These are phyloP conservation scores for Pan troglodytes DNA, from an alignment of 2,113 vertebrate species.

Conservation along the genomic window NHGRI_mPanTro3-v2.1_pri NC_072403.2:84660501-84661000, in stretches of 20 bases:
- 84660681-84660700: too few relatives aligned
- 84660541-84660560: neutral
- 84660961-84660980: constrained; percentile 29
- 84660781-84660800: constrained; percentile 24
- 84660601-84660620: neutral
- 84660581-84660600: neutral
- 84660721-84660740: neutral
- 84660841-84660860: constrained; percentile 56
- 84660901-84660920: constrained; percentile 16
- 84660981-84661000: constrained; percentile 58
- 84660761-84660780: constrained; percentile 1
- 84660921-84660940: constrained; percentile 43
- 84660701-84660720: too few relatives aligned
- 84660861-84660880: constrained; percentile 56
- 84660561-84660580: neutral
- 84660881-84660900: constrained; percentile 45
- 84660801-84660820: constrained; percentile 10
- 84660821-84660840: constrained; percentile 11
- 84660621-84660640: neutral
- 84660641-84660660: neutral
- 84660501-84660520: neutral
- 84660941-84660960: constrained; percentile 52
- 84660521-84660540: neutral
- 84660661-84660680: too few relatives aligned
- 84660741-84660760: neutral